phyloP scores from a whole-genome alignment of 2,888 invertebrate species.

The Phymatocera aterrima region DNA sequence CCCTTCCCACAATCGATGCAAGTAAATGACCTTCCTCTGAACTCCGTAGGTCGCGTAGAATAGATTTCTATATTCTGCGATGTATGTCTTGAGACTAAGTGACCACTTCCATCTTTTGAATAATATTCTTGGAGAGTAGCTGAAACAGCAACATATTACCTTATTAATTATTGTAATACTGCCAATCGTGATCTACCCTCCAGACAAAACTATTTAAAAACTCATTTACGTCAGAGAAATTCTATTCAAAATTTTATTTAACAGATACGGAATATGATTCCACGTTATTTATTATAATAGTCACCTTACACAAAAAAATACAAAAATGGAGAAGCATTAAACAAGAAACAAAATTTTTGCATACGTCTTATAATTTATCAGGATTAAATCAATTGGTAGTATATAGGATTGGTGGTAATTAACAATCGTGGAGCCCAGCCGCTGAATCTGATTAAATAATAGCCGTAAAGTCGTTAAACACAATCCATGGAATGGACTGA shows the following conservation, averaged over 20 bases:
- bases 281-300: neutral
- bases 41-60: neutral
- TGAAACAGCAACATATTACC: slow-evolving; percentile 20
- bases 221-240: neutral
- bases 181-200: neutral
- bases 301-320: neutral
- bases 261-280: neutral
- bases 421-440: neutral
- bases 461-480: neutral
- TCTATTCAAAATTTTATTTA: neutral
- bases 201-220: slow-evolving; percentile 3
- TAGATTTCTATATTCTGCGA: slow-evolving; percentile 1
- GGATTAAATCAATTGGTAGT: neutral
- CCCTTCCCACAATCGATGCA: slow-evolving; percentile 67
- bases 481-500: neutral
- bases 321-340: neutral
- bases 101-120: neutral
- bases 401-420: neutral
- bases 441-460: neutral
- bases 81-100: neutral
- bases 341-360: neutral
- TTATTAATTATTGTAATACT: neutral
- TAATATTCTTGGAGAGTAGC: slow-evolving; percentile 3
- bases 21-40: slow-evolving; percentile 52
- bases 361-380: too few species aligned